These are phyloP conservation scores for Stichopus chloronotus DNA, from an alignment of 35 echinoderm and acorn worm genomes.

Conservation along the genomic window DNA sequence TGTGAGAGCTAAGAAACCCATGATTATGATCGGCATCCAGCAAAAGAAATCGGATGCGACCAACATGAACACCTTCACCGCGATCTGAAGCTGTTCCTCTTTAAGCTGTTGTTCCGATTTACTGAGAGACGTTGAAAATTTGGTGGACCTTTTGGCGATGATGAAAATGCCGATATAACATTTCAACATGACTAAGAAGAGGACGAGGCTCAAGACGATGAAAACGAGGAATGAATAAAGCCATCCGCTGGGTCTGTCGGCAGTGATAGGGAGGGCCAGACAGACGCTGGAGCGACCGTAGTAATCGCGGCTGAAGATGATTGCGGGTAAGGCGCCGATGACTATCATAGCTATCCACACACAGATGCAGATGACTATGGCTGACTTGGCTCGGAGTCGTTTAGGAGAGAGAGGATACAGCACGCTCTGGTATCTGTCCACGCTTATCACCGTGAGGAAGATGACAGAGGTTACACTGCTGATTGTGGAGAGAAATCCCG, in stretches of 20 bases:
- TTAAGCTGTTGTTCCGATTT: slow-evolving; percentile 26
- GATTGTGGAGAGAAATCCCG: slow-evolving; percentile 70
- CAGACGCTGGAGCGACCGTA: slow-evolving; percentile 82
- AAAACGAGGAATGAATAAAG: slow-evolving; percentile 35
- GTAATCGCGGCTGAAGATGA: slow-evolving; percentile 29
- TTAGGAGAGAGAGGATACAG: slow-evolving; percentile 58
- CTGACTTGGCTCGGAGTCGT: slow-evolving; percentile 42
- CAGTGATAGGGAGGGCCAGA: slow-evolving; percentile 66
- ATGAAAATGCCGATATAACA: slow-evolving; percentile 56
- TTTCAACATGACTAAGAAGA: slow-evolving; percentile 46
- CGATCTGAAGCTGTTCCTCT: slow-evolving; percentile 50
- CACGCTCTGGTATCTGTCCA: slow-evolving; percentile 52
- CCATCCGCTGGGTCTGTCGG: slow-evolving; percentile 39
- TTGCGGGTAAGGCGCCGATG: slow-evolving; percentile 23
- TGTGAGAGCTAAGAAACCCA: slow-evolving; percentile 38
- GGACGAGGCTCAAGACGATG: slow-evolving; percentile 42
- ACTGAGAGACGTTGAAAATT: background rate
- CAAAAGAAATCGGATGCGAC: slow-evolving; percentile 44
- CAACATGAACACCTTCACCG: slow-evolving; percentile 24
- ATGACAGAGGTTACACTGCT: slow-evolving; percentile 77
- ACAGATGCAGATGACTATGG: background rate
- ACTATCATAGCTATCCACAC: slow-evolving; percentile 52
- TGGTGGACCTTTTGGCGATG: slow-evolving; percentile 18
- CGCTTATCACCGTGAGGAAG: slow-evolving; percentile 71
- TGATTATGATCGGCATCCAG: slow-evolving; percentile 62